phyloP scores from a whole-genome alignment of 2,888 invertebrate species.

The Drosophila nr. medialis region DNA sequence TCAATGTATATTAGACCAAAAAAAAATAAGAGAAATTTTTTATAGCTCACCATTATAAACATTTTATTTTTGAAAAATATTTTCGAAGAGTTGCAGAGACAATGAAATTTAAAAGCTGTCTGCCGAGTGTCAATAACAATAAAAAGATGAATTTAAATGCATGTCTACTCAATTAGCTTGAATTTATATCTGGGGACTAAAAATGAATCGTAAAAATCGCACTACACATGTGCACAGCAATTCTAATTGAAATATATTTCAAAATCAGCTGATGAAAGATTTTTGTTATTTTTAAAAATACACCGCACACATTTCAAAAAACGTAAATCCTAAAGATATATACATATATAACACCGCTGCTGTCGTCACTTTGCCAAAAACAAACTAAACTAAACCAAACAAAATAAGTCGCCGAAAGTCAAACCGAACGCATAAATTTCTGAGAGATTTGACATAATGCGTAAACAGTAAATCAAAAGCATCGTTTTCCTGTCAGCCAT shows the following conservation, averaged over 20 bases:
- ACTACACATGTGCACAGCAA: constrained; percentile 16
- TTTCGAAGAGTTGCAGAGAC: neutral
- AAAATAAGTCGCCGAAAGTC: constrained; percentile 41
- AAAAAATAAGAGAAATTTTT: neutral
- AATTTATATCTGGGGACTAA: constrained; percentile 1
- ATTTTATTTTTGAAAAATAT: neutral
- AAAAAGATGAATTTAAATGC: constrained; percentile 3
- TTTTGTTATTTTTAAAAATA: constrained; percentile 20
- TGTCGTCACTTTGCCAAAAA: constrained; percentile 52
- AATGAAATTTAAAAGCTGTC: constrained; percentile 6
- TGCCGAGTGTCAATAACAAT: neutral
- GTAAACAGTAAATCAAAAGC: constrained; percentile 35
- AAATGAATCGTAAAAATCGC: constrained; percentile 16
- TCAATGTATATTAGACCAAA: neutral
- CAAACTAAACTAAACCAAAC: neutral
- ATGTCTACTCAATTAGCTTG: neutral
- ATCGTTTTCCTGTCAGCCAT: constrained; percentile 6
- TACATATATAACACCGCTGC: constrained; percentile 50
- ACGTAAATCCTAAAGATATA: constrained; percentile 41
- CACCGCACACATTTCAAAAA: constrained; percentile 11
- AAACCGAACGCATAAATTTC: constrained; percentile 47
- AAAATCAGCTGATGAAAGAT: constrained; percentile 29
- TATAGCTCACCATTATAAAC: neutral
- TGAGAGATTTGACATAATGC: constrained; percentile 38
- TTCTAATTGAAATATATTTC: constrained; percentile 23